These are phyloP conservation scores for Anas georgica DNA, from an alignment of 2,797 vertebrate species.

Conservation along the genomic window DNA sequence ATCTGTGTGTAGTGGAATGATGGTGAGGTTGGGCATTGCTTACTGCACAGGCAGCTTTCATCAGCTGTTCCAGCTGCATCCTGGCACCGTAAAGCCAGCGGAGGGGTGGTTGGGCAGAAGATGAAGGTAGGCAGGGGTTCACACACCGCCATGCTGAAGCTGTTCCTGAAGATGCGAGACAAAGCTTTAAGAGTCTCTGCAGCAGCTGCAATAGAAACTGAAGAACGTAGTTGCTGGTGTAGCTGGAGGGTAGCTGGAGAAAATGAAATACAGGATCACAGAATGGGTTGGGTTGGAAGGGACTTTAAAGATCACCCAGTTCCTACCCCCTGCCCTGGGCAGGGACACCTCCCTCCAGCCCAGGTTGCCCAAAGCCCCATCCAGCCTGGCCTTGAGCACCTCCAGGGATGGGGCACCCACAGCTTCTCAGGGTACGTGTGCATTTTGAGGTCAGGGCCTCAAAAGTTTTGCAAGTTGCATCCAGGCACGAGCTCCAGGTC, in stretches of 20 bases:
- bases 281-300: not conserved
- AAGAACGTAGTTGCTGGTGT: rapidly evolving
- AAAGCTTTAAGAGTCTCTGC: not conserved
- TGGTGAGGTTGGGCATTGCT: not conserved
- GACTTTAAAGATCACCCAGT: not conserved
- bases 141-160: not conserved
- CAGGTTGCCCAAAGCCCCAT: not conserved
- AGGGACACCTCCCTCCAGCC: not conserved
- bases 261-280: not conserved
- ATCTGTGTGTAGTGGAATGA: not conserved
- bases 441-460: not conserved
- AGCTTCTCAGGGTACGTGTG: not conserved
- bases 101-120: not conserved
- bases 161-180: not conserved
- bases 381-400: not conserved
- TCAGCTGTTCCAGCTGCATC: not conserved
- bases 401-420: not conserved
- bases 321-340: not conserved
- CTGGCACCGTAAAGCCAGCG: not conserved
- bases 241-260: not conserved
- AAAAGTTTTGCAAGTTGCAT: not conserved
- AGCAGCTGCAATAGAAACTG: not conserved
- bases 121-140: not conserved
- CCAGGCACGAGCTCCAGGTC: not conserved
- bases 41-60: not conserved